A percentile compares a stretch with the other conserved stretches of the same genome.
Evolutionary conservation across 1,140 invertebrate genomes (phyloP).

Genomic region (Metaphire vulgaris): DNA sequence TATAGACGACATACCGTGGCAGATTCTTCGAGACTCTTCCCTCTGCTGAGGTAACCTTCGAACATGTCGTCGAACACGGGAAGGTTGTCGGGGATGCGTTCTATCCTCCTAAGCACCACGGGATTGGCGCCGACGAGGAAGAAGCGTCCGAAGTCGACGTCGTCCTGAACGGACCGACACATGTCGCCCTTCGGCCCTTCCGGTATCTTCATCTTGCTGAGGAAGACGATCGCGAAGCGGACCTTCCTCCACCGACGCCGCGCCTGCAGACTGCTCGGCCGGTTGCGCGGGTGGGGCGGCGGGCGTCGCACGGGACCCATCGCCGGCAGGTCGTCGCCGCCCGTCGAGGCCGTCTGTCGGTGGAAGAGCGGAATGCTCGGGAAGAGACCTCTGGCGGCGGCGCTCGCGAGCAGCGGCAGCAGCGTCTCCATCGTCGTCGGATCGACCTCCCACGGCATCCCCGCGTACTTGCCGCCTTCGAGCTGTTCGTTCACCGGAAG

Average conservation of each 20-base stretch:
- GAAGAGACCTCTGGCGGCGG: conserved; percentile 6
- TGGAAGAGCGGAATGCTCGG: conserved; percentile 7
- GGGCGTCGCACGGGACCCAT: conserved; percentile 2
- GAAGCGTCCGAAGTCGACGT: conserved; percentile 18
- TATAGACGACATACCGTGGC: background rate
- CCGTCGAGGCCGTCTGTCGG: background rate
- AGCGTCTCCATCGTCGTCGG: conserved; percentile 17
- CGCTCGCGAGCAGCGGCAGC: conserved; percentile 7
- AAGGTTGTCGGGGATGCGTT: conserved; percentile 18
- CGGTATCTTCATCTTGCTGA: conserved; percentile 21
- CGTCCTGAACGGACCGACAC: conserved; percentile 23
- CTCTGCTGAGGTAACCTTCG: conserved; percentile 5
- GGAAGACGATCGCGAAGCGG: conserved; percentile 21
- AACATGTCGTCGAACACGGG: conserved; percentile 15
- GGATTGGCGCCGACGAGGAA: conserved; percentile 25
- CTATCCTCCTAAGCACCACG: background rate
- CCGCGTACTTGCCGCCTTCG: conserved; percentile 17
- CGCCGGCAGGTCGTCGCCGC: conserved; percentile 12
- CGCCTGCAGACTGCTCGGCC: background rate
- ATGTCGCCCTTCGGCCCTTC: conserved; percentile 27
- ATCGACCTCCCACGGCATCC: conserved; percentile 23
- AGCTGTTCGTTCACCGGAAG: conserved; percentile 24
- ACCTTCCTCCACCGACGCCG: conserved; percentile 24
- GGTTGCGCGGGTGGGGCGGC: no score
- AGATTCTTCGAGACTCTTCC: background rate